phyloP scores from a whole-genome alignment of 53 echinoderm and acorn worm species.

The Stichopus horrens region DNA sequence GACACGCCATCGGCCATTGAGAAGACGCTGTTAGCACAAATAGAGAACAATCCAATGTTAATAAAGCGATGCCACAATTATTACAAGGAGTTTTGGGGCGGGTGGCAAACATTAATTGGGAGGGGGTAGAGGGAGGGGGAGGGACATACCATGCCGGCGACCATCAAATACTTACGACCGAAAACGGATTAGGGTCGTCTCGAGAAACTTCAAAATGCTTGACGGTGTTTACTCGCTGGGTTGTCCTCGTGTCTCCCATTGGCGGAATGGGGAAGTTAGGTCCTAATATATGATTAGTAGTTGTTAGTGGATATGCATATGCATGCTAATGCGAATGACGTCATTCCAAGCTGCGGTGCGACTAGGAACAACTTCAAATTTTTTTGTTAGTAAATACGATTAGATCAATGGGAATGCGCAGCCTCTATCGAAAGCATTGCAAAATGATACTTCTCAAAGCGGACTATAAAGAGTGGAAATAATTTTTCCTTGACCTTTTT shows the following conservation, averaged over 20 bases:
- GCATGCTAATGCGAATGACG: slow-evolving; percentile 20
- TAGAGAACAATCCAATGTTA: too few relatives aligned
- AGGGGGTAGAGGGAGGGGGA: not conserved
- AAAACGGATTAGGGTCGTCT: not conserved
- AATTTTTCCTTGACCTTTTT: not conserved
- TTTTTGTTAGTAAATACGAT: slow-evolving; percentile 15
- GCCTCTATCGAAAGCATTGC: not conserved
- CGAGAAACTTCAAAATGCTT: not conserved
- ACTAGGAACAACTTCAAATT: not conserved
- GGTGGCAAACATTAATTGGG: too few relatives aligned
- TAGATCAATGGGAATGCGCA: not conserved
- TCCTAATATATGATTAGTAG: slow-evolving; percentile 35
- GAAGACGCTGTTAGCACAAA: too few relatives aligned
- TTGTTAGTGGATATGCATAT: slow-evolving; percentile 21
- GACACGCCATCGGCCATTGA: too few relatives aligned
- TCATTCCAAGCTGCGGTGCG: not conserved
- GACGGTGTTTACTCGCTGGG: not conserved
- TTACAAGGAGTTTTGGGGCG: too few relatives aligned
- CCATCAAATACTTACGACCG: not conserved
- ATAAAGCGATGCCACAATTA: too few relatives aligned
- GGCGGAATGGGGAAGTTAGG: not conserved
- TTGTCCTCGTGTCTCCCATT: not conserved
- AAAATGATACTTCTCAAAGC: not conserved
- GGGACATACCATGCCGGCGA: not conserved
- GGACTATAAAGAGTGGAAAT: not conserved